Evolutionary conservation across 2,113 vertebrate species (phyloP).

Genomic region (Dipodomys ordii): DNA sequence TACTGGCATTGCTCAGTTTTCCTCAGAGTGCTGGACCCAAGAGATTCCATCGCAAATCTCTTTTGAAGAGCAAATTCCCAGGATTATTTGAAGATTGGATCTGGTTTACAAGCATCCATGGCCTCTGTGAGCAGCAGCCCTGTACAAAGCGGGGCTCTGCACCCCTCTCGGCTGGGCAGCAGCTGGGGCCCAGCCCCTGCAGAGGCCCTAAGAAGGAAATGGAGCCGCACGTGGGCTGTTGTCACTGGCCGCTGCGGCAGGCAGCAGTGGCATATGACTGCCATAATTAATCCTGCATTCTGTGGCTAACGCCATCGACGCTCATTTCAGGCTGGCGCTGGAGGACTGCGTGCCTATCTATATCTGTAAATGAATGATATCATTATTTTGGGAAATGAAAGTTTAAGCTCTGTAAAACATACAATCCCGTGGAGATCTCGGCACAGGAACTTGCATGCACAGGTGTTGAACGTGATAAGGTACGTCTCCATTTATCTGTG

Average conservation of each 20-base stretch:
- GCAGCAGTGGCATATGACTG: constrained; percentile 69
- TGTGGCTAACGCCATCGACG: constrained; percentile 85
- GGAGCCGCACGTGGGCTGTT: not conserved
- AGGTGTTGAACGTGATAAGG: constrained; percentile 95
- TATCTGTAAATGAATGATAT: constrained; percentile 93
- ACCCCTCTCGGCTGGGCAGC: not conserved
- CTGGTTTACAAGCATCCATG: not conserved
- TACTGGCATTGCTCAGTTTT: not conserved
- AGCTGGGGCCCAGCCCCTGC: accelerated
- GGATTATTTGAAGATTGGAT: not conserved
- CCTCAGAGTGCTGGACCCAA: not conserved
- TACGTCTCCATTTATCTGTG: constrained; percentile 92
- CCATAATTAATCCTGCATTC: constrained; percentile 87
- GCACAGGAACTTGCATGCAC: constrained; percentile 90
- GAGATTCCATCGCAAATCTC: not conserved
- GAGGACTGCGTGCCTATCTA: constrained; percentile 88
- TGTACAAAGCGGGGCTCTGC: accelerated
- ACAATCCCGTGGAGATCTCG: constrained; percentile 91
- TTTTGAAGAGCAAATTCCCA: not conserved
- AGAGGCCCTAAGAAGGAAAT: accelerated
- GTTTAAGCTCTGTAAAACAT: constrained; percentile 91
- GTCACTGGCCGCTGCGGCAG: constrained; percentile 76
- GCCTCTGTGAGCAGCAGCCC: not conserved
- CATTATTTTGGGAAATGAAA: constrained; percentile 93
- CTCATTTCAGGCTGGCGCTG: constrained; percentile 86